Conservation (phyloP, 2,797 vertebrate genomes). For the Onychomys leucogaster region DNA sequence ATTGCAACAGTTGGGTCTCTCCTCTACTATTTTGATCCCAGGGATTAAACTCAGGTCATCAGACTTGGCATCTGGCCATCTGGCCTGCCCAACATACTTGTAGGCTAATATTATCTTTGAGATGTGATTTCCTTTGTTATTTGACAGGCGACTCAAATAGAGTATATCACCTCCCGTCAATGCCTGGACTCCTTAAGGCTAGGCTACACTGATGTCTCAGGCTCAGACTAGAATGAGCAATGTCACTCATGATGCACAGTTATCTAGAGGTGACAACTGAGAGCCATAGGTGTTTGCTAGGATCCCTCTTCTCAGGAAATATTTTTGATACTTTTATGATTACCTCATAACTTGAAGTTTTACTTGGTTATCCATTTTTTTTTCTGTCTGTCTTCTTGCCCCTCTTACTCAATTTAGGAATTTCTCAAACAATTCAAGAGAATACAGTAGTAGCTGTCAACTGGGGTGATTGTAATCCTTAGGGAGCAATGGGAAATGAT, state of each 20-base stretch:
- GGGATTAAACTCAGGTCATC: background rate
- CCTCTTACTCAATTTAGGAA: background rate
- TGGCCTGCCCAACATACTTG: background rate
- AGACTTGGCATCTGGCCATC: background rate
- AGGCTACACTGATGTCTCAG: background rate
- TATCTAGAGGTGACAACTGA: background rate
- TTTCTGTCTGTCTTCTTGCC: background rate
- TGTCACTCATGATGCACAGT: background rate
- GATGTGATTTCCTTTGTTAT: background rate
- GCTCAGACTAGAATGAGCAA: background rate
- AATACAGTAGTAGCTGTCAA: background rate
- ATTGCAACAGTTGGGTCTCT: background rate
- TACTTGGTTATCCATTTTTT: background rate
- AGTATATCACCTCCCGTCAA: background rate
- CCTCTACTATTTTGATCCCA: background rate
- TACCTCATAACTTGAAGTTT: constrained; percentile 10
- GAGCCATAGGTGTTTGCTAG: background rate
- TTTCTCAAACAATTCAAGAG: background rate
- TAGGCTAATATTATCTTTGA: background rate
- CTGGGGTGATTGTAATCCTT: background rate
- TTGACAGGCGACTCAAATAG: background rate
- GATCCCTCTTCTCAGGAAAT: background rate
- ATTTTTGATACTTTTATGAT: background rate
- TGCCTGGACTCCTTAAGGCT: background rate
- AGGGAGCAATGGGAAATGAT: background rate